These are phyloP conservation scores for Patella pellucida DNA, from an alignment of 2,888 invertebrate species.

Conservation along the genomic window DNA sequence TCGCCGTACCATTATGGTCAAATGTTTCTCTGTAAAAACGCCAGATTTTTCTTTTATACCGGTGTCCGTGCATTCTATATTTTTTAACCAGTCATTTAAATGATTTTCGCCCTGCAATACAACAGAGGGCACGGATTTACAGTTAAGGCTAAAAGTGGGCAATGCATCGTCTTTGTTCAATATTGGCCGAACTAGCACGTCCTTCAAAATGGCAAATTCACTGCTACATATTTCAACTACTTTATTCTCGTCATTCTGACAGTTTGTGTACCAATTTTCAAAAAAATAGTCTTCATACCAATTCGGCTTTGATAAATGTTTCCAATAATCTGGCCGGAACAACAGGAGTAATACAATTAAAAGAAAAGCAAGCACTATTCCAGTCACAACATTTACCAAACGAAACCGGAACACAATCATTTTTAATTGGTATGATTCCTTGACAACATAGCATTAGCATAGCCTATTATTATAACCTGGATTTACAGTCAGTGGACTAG, in stretches of 20 bases:
- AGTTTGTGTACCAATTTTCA: not conserved
- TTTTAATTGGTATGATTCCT: no score
- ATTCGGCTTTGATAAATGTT: no score
- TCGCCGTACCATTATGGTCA: slow-evolving; percentile 54
- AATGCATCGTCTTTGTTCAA: not conserved
- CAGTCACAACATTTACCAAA: no score
- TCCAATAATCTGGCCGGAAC: no score
- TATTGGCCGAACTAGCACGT: not conserved
- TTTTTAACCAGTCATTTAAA: not conserved
- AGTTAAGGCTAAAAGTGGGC: not conserved
- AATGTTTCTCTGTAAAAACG: slow-evolving; percentile 12
- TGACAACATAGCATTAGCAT: no score
- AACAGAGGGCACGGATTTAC: not conserved
- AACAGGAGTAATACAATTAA: no score
- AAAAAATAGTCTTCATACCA: no score
- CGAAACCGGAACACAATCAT: no score
- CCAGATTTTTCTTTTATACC: not conserved
- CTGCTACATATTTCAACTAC: not conserved
- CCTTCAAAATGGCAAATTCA: not conserved
- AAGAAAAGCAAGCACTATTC: no score
- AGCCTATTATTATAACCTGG: no score
- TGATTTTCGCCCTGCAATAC: not conserved
- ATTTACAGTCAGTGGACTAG: no score
- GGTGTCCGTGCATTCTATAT: not conserved
- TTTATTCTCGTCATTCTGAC: not conserved